Base-by-base conservation (phyloP, 2,888 invertebrate species). In the Torymus aiolomorphi region DNA sequence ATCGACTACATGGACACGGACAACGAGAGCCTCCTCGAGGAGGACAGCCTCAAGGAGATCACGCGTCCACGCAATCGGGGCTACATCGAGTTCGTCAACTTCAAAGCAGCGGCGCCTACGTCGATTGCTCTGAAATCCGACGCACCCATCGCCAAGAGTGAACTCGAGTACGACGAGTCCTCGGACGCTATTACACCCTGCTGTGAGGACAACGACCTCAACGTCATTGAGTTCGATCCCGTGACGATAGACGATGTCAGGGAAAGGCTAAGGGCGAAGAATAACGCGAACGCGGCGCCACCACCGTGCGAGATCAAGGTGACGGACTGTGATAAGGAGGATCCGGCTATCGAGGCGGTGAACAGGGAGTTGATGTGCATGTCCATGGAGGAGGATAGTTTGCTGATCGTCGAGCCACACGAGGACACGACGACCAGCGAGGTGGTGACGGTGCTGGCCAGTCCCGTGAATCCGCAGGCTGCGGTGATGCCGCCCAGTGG, bases 1-100 rank as follows among this genome's bases (percentile, higher is more conserved):
- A 95, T 97, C 83, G 96, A 96, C 87, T 97, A 95, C 87, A 96
- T 96, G 92, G 97, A 97, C 87, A 96, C 96, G 0, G 96, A 96
- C 0, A 96, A 95, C 0, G 96, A 95, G 86, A 95, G 95, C n/a
- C 93, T 95, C 20, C 93, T 94, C 16, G 89, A 94, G 3, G 90
- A 94, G 8, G 95, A 95, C 84, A 93, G 92, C 14, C 90, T 92
- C 54, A 89, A 91, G 70, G 92, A 93, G 4, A 91, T 92, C 52
- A 91, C 92, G 0, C 82, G 92, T 75, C 85, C 93, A 14, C 92
- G 92, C 80, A 94, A 94, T 88, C 92, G 93, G 24, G 94, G 95
- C 0, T 95, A 95, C 85, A 91, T 94, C 63, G 92, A 94, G 85
- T 94, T 95, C 85, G 93, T 94, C 10, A 93, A 93, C 83, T 91